Conservation (phyloP, 1,140 invertebrate genomes). For the Vollenhovia emeryi region DNA sequence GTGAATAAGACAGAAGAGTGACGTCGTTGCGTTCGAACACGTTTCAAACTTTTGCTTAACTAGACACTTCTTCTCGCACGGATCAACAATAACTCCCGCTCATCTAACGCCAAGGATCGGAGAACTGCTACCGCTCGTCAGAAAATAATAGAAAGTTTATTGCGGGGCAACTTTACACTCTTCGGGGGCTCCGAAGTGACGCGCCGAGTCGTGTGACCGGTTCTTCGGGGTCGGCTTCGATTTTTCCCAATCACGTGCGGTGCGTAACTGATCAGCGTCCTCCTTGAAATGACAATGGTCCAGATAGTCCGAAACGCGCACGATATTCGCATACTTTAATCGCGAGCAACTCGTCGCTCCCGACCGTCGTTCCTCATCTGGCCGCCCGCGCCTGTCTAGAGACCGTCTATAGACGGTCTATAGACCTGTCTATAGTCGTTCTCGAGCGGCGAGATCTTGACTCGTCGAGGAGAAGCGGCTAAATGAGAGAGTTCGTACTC, state of each 20-base stretch:
- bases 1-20: conserved; percentile 9
- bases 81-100: background rate
- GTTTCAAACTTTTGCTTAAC: conserved; percentile 17
- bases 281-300: background rate
- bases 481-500: conserved; percentile 35
- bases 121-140: background rate
- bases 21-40: background rate
- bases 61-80: background rate
- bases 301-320: background rate
- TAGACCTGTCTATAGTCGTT: conserved; percentile 57
- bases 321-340: conserved; percentile 22
- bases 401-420: conserved; percentile 60
- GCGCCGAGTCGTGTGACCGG: background rate
- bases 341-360: background rate
- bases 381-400: background rate
- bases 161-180: conserved; percentile 7
- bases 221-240: background rate
- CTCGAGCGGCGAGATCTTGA: conserved; percentile 12
- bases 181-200: too few relatives aligned
- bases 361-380: background rate
- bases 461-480: background rate
- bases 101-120: background rate
- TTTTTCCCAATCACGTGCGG: background rate
- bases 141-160: conserved; percentile 27
- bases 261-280: background rate